Evolutionary conservation across 2,113 vertebrate genomes (phyloP).

Genomic region (Erythrocercus mccallii): DNA sequence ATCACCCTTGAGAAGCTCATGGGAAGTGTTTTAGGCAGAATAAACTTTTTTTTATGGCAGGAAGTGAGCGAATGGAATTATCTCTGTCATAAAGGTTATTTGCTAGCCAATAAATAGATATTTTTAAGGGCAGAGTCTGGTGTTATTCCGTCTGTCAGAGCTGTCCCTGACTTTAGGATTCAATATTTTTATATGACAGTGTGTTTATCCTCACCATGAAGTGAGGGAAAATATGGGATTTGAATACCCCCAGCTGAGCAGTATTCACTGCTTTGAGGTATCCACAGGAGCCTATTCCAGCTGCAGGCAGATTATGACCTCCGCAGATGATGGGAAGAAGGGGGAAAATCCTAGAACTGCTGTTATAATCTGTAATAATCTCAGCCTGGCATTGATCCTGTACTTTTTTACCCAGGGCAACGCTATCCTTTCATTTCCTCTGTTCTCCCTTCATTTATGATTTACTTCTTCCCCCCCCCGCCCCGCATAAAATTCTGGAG

Average conservation of each 20-base stretch:
- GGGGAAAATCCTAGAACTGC: background rate
- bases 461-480: background rate
- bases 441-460: background rate
- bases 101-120: background rate
- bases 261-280: background rate
- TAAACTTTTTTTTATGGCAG: background rate
- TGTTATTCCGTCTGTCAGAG: background rate
- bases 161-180: background rate
- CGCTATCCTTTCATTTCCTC: background rate
- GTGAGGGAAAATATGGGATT: background rate
- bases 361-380: background rate
- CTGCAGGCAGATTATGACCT: background rate
- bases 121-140: background rate
- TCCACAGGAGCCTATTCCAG: background rate
- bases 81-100: background rate
- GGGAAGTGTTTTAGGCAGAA: background rate
- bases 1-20: background rate
- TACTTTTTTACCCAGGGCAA: background rate
- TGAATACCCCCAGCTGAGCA: background rate
- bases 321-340: background rate
- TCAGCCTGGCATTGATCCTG: background rate
- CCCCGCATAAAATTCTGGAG: background rate
- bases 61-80: background rate
- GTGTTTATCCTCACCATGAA: background rate
- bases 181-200: background rate